Base-by-base conservation (phyloP, 2,797 vertebrate genomes). In the Iguana delicatissima region DNA sequence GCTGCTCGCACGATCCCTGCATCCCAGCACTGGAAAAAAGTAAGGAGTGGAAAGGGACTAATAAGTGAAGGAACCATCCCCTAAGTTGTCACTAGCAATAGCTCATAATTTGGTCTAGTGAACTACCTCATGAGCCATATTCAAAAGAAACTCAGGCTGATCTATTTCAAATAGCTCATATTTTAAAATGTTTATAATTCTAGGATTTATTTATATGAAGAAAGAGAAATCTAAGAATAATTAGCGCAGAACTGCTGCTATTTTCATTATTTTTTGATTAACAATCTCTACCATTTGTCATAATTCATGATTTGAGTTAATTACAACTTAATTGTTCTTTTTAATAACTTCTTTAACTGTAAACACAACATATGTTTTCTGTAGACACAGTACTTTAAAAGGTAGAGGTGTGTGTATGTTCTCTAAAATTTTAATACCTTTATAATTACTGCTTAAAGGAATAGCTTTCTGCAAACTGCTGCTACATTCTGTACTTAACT, bases 171-270 rank as follows among this genome's bases (percentile, higher is more conserved):
- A 59, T 16, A 35, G 38, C 67, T 85, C 55, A 24, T 55, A 85
- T 35, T 55, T 57, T 69, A 42, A 59, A 50, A 62, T n/a, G 6
- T 20, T 20, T 77, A 79, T 38, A 92, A 94, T 69, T 84, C 67
- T 88, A 89, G 81, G 26, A 94, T 90, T 91, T 93, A 89, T 89
- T 94, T 90, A 92, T 52, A 89, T 95, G 88, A 67, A 52, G 24
- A 67, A 90, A 55, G 32, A 24, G 16, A 90, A 83, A 62, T 69
- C 22, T 79, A 42, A 10, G 20, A 91, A 87, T 73, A 86, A 87
- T 67, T 50, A 80, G 55, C 18, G 22, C 80, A 85, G 8, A 59
- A 80, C 16, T 87, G 22, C 29, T 64, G n/a, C 24, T 83, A 29
- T 77, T 77, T 80, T 86, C 73, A 80, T 88, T 88, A 80, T 73